These are phyloP conservation scores for Hemibagrus wyckioides DNA, from an alignment of 2,113 vertebrate species.

Conservation along the genomic window DNA sequence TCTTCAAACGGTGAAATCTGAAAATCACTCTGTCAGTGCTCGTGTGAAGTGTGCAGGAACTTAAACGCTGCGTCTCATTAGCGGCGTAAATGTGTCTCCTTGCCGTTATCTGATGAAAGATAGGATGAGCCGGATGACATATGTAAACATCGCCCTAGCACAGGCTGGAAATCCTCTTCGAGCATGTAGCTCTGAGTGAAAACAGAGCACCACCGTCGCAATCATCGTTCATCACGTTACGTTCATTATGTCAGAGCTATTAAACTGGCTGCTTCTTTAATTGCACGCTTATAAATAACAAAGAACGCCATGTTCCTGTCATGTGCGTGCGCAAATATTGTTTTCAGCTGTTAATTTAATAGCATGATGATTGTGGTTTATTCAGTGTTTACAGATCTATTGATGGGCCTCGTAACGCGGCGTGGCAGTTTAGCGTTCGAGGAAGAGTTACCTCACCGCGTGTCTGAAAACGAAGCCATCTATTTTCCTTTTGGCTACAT, in stretches of 20 bases:
- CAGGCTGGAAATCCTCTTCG: background rate
- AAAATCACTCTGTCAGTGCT: background rate
- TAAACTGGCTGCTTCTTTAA: constrained; percentile 20
- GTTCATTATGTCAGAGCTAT: background rate
- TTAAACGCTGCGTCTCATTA: background rate
- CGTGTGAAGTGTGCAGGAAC: background rate
- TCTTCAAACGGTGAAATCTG: background rate
- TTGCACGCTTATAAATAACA: background rate
- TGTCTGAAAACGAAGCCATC: constrained; percentile 31
- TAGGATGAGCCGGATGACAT: background rate
- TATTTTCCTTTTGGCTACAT: constrained; percentile 32
- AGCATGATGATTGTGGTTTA: background rate
- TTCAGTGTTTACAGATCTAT: constrained; percentile 12
- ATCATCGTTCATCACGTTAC: constrained; percentile 16
- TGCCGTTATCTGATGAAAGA: constrained; percentile 10
- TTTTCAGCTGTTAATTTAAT: constrained; percentile 6
- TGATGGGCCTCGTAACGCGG: constrained; percentile 18
- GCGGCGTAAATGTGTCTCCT: background rate
- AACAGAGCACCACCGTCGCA: background rate
- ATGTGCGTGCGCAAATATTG: background rate
- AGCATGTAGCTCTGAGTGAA: constrained; percentile 11
- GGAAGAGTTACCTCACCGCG: constrained; percentile 34
- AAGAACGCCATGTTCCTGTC: background rate
- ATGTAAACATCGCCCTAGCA: background rate
- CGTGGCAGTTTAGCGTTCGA: constrained; percentile 4